Evolutionary conservation across 1,140 invertebrate genomes (phyloP).

Genomic region (Octopus sinensis): DNA sequence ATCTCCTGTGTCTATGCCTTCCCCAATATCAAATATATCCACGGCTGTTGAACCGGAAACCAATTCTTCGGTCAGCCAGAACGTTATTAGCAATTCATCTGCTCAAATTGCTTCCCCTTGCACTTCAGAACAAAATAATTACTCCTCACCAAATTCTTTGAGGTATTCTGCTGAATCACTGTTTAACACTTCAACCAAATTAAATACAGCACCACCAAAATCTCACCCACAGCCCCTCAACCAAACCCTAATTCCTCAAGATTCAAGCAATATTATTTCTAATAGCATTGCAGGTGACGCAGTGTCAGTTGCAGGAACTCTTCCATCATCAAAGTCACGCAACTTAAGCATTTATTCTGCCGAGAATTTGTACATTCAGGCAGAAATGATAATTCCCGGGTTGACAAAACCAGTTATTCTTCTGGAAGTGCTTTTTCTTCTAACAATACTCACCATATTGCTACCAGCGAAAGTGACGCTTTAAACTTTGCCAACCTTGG

Average conservation of each 20-base stretch:
- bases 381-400: conserved; percentile 25
- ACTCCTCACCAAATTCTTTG: conserved; percentile 11
- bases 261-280: not conserved
- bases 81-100: not conserved
- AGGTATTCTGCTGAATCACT: conserved; percentile 34
- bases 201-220: conserved; percentile 13
- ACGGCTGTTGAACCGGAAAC: conserved; percentile 6
- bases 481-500: conserved; percentile 48
- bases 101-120: not conserved
- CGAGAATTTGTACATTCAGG: conserved; percentile 52
- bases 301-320: conserved; percentile 11
- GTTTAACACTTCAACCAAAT: conserved; percentile 30
- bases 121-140: not conserved
- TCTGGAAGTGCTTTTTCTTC: not conserved
- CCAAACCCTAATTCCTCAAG: conserved; percentile 1
- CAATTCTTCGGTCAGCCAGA: not conserved
- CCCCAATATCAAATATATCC: conserved; percentile 2
- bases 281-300: conserved; percentile 19
- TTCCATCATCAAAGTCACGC: conserved; percentile 17
- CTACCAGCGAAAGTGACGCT: conserved; percentile 21
- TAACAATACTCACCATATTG: not conserved
- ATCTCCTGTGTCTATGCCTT: conserved; percentile 12
- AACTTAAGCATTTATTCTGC: conserved; percentile 44
- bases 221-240: conserved; percentile 6
- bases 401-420: not conserved